These are phyloP conservation scores for Sylvietta virens DNA, from an alignment of 2,113 vertebrate genomes.

Conservation along the genomic window DNA sequence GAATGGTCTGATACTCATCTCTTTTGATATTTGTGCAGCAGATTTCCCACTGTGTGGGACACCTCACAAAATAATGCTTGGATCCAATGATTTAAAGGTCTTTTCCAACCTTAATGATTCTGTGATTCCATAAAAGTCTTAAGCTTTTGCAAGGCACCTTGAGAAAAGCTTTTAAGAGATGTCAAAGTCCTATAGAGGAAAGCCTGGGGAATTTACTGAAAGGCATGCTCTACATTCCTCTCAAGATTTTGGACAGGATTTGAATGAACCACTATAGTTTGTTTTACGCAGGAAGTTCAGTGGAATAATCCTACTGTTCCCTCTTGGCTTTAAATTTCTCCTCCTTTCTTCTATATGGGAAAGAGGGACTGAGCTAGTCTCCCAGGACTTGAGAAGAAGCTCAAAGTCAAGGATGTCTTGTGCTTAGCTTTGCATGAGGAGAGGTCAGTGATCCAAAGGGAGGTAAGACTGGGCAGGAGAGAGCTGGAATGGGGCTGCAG, in stretches of 20 bases:
- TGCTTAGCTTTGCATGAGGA: not conserved
- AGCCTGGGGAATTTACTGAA: not conserved
- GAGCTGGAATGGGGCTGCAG: not conserved
- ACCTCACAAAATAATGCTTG: not conserved
- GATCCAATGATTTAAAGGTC: not conserved
- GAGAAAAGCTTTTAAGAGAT: not conserved
- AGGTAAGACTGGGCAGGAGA: not conserved
- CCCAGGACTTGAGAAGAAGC: not conserved
- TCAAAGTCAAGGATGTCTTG: not conserved
- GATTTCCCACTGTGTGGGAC: not conserved
- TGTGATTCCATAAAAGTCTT: not conserved
- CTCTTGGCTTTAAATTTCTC: not conserved
- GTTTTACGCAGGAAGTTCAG: not conserved
- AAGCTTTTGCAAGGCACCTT: not conserved
- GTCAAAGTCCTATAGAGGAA: not conserved
- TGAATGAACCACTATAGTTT: not conserved
- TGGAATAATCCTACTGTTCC: not conserved
- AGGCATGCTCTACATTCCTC: not conserved
- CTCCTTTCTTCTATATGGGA: not conserved
- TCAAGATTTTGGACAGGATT: not conserved
- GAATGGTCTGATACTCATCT: not conserved
- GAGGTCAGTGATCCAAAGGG: not conserved
- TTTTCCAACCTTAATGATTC: not conserved
- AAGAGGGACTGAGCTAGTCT: not conserved
- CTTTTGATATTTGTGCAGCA: not conserved